Base-by-base conservation (phyloP, 35 echinoderm and acorn worm species). In the Lytechinus pictus region DNA sequence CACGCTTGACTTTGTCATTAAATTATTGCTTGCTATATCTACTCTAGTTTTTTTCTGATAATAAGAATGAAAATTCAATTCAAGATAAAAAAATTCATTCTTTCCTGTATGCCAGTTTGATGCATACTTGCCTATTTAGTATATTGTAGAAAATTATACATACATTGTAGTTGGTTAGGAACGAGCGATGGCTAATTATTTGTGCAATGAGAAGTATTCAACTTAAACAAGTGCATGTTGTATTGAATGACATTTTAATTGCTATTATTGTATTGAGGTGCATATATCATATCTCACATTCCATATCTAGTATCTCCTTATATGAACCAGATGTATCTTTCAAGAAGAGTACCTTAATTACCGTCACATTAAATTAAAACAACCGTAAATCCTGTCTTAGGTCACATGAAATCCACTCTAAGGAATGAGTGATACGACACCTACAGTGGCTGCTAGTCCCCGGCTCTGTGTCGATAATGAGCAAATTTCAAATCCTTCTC, bases 311-410 rank as follows among this genome's bases (percentile, higher is more conserved):
- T 79, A 3, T 79, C 66, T 79, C 21, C 19, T 79, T 72, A 4
- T 72, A n/a, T n/a, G n/a, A 90, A 90, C 88, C 88, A 90, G 88
- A 90, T 90, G 88, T 90, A 90, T 44, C 52, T 90, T 52, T 28
- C 52, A 44, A 90, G 2, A 79, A 24, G 66, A 54, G 88, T 14
- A 44, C 88, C 88, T 90, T 90, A 90, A 90, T 90, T 90, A 90
- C 52, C 9, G 16, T 54, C 28, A 6, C 88, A 90, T 90, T 44
- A 28, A 90, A 90, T 90, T 90, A 90, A 44, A 44, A 90, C 28
- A 54, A 54, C 88, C 28, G 52, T 33, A 52, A 90, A 90, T 52
- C 52, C 88, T 16, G 10, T 52, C 88, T 27, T 14, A 90, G 88
- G 88, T 90, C 52, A 54, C 88, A 3, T 44, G 8, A n/a, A 33